A percentile compares a stretch with the other conserved stretches of the same genome.
phyloP scores from a whole-genome alignment of 1,140 invertebrate species.

The Drosophila ogumai region DNA sequence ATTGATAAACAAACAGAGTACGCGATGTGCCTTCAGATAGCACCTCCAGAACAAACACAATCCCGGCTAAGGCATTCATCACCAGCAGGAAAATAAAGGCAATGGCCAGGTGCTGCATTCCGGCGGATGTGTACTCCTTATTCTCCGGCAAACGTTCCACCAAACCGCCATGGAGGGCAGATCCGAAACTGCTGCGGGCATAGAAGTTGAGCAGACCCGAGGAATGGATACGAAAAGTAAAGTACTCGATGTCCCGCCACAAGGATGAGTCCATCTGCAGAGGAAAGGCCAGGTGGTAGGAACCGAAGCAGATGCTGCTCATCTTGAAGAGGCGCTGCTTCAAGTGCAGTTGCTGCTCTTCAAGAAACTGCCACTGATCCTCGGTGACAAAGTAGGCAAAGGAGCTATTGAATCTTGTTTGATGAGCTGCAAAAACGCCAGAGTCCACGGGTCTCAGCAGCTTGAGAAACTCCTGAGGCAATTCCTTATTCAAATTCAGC shows the following conservation, averaged over 20 bases:
- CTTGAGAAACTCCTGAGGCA: conserved; percentile 49
- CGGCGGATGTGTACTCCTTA: conserved; percentile 59
- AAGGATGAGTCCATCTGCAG: conserved; percentile 69
- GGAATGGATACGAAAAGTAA: conserved; percentile 65
- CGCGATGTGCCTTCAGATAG: neutral
- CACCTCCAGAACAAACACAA: conserved; percentile 51
- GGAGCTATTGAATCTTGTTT: conserved; percentile 60
- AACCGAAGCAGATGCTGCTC: conserved; percentile 71
- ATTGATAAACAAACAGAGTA: neutral
- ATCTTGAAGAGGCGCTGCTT: conserved; percentile 63
- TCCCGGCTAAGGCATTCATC: conserved; percentile 38
- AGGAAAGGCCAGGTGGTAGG: conserved; percentile 70
- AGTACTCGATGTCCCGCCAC: conserved; percentile 73
- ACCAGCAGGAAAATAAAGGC: conserved; percentile 60
- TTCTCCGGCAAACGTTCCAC: conserved; percentile 54
- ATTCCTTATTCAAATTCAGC: conserved; percentile 33
- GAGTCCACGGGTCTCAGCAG: conserved; percentile 65
- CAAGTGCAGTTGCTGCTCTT: conserved; percentile 68
- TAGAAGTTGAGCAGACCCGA: conserved; percentile 69
- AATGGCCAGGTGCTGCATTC: conserved; percentile 59
- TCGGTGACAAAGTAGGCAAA: conserved; percentile 73
- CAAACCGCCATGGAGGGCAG: conserved; percentile 60
- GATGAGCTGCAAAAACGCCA: conserved; percentile 57
- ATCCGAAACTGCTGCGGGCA: conserved; percentile 61
- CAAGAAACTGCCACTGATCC: conserved; percentile 70